phyloP scores from a whole-genome alignment of 2,888 invertebrate species.

The Temnothorax unifasciatus region DNA sequence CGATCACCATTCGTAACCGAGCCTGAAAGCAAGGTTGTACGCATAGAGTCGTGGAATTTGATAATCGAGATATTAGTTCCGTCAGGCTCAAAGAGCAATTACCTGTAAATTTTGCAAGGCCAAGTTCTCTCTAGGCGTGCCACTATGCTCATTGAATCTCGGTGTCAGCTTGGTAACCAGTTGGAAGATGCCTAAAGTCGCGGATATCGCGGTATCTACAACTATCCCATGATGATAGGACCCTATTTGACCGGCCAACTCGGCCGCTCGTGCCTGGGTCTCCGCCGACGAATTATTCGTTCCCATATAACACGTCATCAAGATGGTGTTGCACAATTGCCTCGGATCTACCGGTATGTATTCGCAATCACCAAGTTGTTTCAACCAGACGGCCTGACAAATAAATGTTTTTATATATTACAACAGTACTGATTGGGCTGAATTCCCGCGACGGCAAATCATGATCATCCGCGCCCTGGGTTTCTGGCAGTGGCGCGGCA shows the following conservation, averaged over 20 bases:
- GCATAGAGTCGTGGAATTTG: neutral
- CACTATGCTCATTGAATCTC: conserved; percentile 94
- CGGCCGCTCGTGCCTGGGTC: conserved; percentile 93
- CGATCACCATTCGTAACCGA: conserved; percentile 97
- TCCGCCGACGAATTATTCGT: conserved; percentile 97
- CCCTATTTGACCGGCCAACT: conserved; percentile 92
- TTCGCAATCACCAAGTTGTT: conserved; percentile 93
- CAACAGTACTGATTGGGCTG: no score
- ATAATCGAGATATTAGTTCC: neutral
- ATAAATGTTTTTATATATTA: no score
- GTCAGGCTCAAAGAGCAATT: neutral
- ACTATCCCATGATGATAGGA: conserved; percentile 96
- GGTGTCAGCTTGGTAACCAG: conserved; percentile 93
- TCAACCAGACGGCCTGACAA: no score
- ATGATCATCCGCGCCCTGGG: no score
- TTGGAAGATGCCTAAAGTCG: conserved; percentile 95
- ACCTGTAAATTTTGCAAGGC: conserved; percentile 99
- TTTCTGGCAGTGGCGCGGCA: no score
- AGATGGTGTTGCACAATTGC: conserved; percentile 94
- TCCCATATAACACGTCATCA: conserved; percentile 99
- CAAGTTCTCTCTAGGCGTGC: conserved; percentile 96
- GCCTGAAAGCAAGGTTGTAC: conserved; percentile 88
- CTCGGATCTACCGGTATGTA: conserved; percentile 94
- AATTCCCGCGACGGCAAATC: no score
- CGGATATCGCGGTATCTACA: conserved; percentile 95